phyloP scores from a whole-genome alignment of 2,888 invertebrate genomes.

The Troilus luridus region DNA sequence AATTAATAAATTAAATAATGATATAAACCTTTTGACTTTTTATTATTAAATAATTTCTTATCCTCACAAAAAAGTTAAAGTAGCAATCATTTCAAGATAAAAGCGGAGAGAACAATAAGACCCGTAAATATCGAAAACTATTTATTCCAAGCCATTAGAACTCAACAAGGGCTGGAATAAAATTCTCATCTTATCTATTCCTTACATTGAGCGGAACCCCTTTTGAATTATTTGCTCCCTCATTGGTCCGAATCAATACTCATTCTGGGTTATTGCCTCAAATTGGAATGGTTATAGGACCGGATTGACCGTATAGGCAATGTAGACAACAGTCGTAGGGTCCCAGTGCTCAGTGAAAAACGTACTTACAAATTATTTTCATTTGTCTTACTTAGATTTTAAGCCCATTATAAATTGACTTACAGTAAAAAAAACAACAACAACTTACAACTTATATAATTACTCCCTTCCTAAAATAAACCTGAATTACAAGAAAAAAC shows the following conservation, averaged over 20 bases:
- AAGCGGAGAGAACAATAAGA: not conserved
- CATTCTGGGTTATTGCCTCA: not conserved
- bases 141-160: constrained; percentile 33
- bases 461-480: no score
- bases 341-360: no score
- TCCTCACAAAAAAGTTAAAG: not conserved
- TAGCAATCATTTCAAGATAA: not conserved
- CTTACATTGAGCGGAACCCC: not conserved
- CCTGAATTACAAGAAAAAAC: no score
- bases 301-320: no score
- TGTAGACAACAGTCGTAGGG: no score
- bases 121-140: constrained; percentile 37
- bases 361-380: no score
- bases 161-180: constrained; percentile 10
- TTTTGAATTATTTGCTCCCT: not conserved
- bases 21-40: no score
- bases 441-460: no score
- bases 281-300: not conserved
- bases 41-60: not conserved
- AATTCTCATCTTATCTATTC: constrained; percentile 38
- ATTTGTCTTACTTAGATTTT: no score
- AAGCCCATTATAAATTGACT: no score
- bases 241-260: not conserved
- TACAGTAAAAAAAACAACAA: no score
- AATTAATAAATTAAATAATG: no score